Conservation (phyloP, 2,888 invertebrate species). For the Frankliniella fusca region DNA sequence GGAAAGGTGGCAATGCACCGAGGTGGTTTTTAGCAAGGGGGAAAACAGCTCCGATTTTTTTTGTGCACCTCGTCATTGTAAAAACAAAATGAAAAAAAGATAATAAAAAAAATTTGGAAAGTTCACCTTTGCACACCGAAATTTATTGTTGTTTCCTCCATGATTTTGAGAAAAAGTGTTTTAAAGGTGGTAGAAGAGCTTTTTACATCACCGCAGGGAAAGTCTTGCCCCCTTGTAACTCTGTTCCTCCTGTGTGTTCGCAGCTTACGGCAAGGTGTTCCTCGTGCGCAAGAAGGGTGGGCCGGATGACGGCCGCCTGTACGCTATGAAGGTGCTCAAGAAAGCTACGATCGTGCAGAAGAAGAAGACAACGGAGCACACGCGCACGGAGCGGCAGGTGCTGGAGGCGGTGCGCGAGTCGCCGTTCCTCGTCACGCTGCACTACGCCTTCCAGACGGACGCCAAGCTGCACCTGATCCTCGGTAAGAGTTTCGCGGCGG, state of each 20-base stretch:
- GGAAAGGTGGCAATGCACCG: too few relatives aligned
- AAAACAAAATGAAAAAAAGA: too few relatives aligned
- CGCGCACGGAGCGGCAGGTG: constrained; percentile 93
- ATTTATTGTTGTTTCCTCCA: too few relatives aligned
- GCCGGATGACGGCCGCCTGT: constrained; percentile 79
- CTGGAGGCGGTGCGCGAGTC: constrained; percentile 90
- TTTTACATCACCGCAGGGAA: too few relatives aligned
- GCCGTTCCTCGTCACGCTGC: constrained; percentile 93
- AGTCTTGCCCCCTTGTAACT: neutral
- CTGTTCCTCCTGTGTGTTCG: constrained; percentile 42
- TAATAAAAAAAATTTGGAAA: too few relatives aligned
- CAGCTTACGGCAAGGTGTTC: constrained; percentile 95
- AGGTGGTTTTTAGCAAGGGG: too few relatives aligned
- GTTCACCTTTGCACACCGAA: too few relatives aligned
- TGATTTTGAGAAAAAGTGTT: too few relatives aligned
- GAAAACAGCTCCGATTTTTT: too few relatives aligned
- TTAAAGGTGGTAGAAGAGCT: too few relatives aligned
- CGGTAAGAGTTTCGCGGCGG: constrained; percentile 72
- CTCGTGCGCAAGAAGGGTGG: constrained; percentile 88
- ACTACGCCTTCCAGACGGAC: constrained; percentile 98
- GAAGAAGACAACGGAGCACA: constrained; percentile 94
- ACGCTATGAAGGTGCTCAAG: constrained; percentile 97
- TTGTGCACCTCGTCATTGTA: too few relatives aligned
- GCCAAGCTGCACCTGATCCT: constrained; percentile 93
- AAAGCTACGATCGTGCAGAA: constrained; percentile 93